These are phyloP conservation scores for Apodemia mormo DNA, from an alignment of 2,888 invertebrate genomes.

Conservation along the genomic window DNA sequence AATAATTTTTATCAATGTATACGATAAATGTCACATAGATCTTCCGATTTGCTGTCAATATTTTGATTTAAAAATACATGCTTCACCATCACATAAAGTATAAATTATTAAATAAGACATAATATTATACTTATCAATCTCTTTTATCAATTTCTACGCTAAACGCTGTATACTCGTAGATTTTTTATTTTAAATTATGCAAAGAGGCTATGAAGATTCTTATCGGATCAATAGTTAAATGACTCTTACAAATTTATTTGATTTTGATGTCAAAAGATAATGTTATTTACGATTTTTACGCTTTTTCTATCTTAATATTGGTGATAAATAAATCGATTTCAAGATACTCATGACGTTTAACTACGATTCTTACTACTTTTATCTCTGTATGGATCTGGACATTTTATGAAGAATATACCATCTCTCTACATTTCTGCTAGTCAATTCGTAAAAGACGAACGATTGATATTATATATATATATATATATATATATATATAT, in stretches of 20 bases:
- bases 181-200: constrained; percentile 29
- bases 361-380: background rate
- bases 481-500: too few relatives aligned
- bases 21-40: too few relatives aligned
- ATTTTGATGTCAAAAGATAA: constrained; percentile 12
- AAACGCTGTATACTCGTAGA: constrained; percentile 5
- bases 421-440: too few relatives aligned
- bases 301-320: background rate
- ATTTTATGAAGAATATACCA: too few relatives aligned
- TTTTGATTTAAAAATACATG: too few relatives aligned
- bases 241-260: background rate
- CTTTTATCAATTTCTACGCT: constrained; percentile 7
- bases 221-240: constrained; percentile 9
- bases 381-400: too few relatives aligned
- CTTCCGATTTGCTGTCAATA: too few relatives aligned
- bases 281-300: constrained; percentile 13
- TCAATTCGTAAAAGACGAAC: too few relatives aligned
- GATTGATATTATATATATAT: too few relatives aligned
- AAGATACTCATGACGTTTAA: background rate
- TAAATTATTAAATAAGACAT: background rate
- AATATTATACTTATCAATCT: background rate
- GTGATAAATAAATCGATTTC: constrained; percentile 1
- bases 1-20: too few relatives aligned
- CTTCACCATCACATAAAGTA: too few relatives aligned
- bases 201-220: constrained; percentile 28